Evolutionary conservation across 2,797 vertebrate genomes (phyloP), one percentile per base, ranked within the genome.

Genomic region (Poecilia wingei): DNA sequence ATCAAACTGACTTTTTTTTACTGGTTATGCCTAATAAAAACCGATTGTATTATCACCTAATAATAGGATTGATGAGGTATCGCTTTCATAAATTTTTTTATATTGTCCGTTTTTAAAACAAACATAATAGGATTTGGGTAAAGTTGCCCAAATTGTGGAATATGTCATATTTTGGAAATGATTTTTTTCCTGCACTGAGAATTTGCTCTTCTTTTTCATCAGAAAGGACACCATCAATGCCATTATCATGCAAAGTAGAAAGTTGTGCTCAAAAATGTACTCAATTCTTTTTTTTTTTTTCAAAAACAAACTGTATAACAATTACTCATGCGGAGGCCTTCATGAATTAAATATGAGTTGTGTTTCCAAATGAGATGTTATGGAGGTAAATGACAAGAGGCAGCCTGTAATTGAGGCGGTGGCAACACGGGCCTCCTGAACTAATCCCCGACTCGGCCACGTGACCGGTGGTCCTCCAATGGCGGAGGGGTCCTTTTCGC

Each of bases 301-400:
- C 96, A 96, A 95, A 96, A 96, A 96, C 97, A 97, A 98, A 98
- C 97, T 97, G 97, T 97, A 97, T 98, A 97, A 98, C 97, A 99
- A 98, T 99, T 98, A 98, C 96, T 97, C 96, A 96, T 96, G 96
- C 95, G 95, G 95, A 96, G 96, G 95, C 96, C 96, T 97, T 98
- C 97, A 99, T 99, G 98, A 99, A 99, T 99, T 98, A 99, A 98
- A 98, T 98, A 99, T 99, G 98, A 99, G 97, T 97, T 97, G 97
- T 97, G 97, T 97, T 97, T 97, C 95, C 96, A 97, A 98, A 98
- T 98, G 98, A 98, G 97, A 97, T 98, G 97, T 98, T 99, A 98
- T 98, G 96, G 97, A 97, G 97, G 97, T 98, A 99, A 99, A 99
- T 99, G 98, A 99, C 97, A 97, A 98, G 97, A 99, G 98, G 97